Base-by-base conservation (phyloP, 2,113 vertebrate species). In the Pedionomus torquatus region DNA sequence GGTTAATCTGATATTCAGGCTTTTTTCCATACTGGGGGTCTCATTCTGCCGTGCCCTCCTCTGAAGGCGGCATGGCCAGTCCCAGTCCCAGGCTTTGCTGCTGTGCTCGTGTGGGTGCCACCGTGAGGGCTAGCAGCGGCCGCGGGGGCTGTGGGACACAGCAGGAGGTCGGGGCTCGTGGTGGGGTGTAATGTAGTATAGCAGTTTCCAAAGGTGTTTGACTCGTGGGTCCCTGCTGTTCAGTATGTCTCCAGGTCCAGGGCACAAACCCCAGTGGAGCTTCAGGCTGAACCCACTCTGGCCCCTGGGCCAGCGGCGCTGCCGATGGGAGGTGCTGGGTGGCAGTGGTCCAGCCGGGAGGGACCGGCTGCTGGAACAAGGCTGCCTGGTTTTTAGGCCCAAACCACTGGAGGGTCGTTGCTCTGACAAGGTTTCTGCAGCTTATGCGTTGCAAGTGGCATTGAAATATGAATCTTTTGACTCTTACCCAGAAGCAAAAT, bases 81-180 rank as follows among this genome's bases (percentile, higher is more conserved):
- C 1, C 1, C 49, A 26, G 8, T 55, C 37, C 12, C 0, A 1
- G 0, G 23, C 10, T 61, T 55, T 83, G 57, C 57, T 92, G 55
- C 41, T 0, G 0, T 7, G 44, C 51, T 86, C 15, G 20, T 0
- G 1, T 5, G 33, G 19, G 43, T 57, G 86, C 82, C 19, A 14
- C 58, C 0, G 0, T 4, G 1, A 1, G 11, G 77, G 20, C 17
- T 37, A 37, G 46, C 5, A 1, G 41, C 4, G 9, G 44, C 58
- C 3, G 2, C 5, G 5, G 19, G 61, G 46, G 41, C 77, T 43
- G 51, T 1, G 1, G 37, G 37, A 25, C 18, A 7, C 5, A 1
- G 66, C 6, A 39, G 30, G 65, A 51, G 15, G 54, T 39, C 2
- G 2, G 31, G 65, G 35, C 48, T 60, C 4, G 1, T 46, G 65